Conservation (phyloP, 2,888 invertebrate genomes). For the Priocnemis perturbator region DNA sequence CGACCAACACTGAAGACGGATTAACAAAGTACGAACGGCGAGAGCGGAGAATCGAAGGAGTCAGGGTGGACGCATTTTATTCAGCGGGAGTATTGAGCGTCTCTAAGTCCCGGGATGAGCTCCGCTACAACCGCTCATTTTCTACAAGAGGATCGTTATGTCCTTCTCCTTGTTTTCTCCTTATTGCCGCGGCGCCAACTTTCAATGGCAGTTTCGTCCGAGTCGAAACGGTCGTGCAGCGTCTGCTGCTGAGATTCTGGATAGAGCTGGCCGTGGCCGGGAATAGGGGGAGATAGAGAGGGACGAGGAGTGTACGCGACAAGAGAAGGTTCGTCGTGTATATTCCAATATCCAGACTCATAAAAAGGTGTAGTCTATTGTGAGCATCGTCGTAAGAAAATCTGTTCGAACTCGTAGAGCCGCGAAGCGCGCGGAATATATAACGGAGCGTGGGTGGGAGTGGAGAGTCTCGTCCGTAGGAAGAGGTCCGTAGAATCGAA, state of each 20-base stretch:
- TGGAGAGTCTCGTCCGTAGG: no score
- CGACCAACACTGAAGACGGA: not conserved
- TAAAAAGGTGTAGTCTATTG: no score
- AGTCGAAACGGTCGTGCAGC: constrained; percentile 39
- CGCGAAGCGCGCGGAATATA: no score
- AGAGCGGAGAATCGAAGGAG: not conserved
- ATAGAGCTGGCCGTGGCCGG: constrained; percentile 27
- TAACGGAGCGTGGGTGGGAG: no score
- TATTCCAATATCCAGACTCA: no score
- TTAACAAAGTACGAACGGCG: not conserved
- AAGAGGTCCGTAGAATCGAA: no score
- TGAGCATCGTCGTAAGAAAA: no score
- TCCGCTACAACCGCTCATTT: constrained; percentile 28
- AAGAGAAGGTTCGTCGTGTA: no score
- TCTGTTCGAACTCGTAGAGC: no score
- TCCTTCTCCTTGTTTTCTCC: constrained; percentile 33
- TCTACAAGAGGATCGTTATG: constrained; percentile 34
- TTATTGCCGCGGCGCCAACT: constrained; percentile 39
- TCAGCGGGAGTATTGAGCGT: constrained; percentile 20
- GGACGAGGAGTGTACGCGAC: not conserved
- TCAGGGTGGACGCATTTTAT: constrained; percentile 3
- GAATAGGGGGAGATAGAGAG: constrained; percentile 3
- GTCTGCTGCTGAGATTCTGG: constrained; percentile 30
- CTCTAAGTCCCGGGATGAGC: constrained; percentile 14
- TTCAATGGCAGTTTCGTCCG: constrained; percentile 43